These are phyloP conservation scores for Petrocephalus sullivani DNA, from an alignment of 2,797 vertebrate genomes.

Conservation along the genomic window DNA sequence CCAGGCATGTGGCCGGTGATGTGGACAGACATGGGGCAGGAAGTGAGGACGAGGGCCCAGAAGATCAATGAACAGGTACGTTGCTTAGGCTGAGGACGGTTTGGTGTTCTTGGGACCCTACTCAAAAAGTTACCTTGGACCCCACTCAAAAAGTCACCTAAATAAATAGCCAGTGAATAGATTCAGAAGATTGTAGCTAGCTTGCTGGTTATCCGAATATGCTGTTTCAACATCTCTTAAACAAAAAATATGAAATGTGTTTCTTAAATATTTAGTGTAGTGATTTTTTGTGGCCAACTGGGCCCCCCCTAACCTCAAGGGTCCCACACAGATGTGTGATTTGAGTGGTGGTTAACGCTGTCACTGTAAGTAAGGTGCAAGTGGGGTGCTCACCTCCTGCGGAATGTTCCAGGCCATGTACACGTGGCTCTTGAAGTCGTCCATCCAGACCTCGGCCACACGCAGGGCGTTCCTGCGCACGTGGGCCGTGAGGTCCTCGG, in stretches of 20 bases:
- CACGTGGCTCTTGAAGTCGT: conserved; percentile 95
- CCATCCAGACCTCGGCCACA: conserved; percentile 98
- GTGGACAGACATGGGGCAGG: not conserved
- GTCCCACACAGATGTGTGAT: not conserved
- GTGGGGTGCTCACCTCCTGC: conserved; percentile 71
- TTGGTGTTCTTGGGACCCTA: not conserved
- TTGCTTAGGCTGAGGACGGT: not conserved
- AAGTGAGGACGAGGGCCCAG: not conserved
- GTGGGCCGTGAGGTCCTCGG: conserved; percentile 83
- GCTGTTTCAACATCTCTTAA: not conserved
- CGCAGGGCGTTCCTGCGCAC: conserved; percentile 89
- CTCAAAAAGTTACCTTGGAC: not conserved
- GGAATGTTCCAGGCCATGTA: conserved; percentile 99
- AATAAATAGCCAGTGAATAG: not conserved
- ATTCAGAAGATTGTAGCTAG: not conserved
- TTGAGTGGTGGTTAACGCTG: not conserved
- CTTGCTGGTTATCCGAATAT: not conserved
- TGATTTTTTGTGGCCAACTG: not conserved
- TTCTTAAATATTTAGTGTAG: not conserved
- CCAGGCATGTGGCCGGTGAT: not conserved
- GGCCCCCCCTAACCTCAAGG: no score
- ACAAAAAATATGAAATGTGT: not conserved
- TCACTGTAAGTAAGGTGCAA: not conserved
- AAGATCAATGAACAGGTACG: not conserved
- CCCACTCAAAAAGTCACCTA: not conserved